A percentile compares a stretch with the other conserved stretches of the same genome.
Evolutionary conservation across 2,113 vertebrate species (phyloP).

Genomic region (Cheirogaleus medius): DNA sequence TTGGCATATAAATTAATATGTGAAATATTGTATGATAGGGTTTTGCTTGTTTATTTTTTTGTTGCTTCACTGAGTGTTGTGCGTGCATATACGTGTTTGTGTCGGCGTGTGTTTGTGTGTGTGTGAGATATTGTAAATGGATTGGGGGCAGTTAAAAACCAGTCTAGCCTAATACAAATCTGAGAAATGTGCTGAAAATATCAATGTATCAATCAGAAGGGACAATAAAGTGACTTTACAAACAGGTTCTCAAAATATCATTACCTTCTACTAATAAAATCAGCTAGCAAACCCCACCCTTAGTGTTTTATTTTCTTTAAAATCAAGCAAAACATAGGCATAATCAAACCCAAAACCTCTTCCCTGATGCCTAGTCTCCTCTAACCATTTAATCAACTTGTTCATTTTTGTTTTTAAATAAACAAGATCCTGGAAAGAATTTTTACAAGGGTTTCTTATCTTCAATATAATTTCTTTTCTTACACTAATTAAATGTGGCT

Average conservation of each 20-base stretch:
- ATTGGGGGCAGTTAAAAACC: background rate
- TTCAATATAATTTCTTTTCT: background rate
- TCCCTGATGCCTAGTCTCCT: too few relatives aligned
- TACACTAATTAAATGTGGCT: background rate
- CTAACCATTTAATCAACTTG: background rate
- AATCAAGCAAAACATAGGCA: background rate
- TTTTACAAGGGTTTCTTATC: background rate
- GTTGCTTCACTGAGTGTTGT: background rate
- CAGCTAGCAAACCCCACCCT: background rate
- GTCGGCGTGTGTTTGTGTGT: background rate
- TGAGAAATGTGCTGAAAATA: background rate
- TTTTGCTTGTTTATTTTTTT: background rate
- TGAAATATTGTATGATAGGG: background rate
- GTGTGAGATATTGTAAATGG: background rate
- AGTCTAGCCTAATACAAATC: background rate
- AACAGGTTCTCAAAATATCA: background rate
- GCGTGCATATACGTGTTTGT: background rate
- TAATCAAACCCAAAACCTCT: background rate
- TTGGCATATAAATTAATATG: background rate
- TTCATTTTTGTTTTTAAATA: background rate
- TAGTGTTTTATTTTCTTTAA: background rate
- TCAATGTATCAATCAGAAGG: background rate
- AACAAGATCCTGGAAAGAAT: background rate
- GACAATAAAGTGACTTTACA: background rate
- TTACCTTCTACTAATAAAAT: background rate